Evolutionary conservation across 2,888 invertebrate species (phyloP), one percentile per base, ranked within the genome.

Genomic region (Acrobeloides nanus): DNA sequence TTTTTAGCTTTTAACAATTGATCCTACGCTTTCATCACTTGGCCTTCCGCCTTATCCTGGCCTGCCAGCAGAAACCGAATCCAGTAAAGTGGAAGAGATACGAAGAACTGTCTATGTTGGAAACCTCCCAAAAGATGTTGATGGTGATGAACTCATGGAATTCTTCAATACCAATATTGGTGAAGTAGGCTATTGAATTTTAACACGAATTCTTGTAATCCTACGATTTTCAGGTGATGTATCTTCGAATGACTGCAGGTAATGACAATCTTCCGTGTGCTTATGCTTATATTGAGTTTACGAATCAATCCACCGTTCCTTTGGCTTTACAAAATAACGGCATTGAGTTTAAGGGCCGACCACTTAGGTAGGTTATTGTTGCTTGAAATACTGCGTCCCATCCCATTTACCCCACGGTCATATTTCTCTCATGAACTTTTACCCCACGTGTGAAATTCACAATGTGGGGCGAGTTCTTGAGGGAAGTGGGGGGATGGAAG

Each of bases 31-130:
- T 55, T 82, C 83, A 21, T 74, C 75, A 8, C 69, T 74, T 7
- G 86, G 86, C 33, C 76, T 97, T 44, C 87, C 92, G 0, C 81
- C 84, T 3, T 97, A 97, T 76, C 97, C 97, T 5, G 84, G 86
- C 0, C 74, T 92, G 45, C 88, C 90, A 6, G 85, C 87, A 0
- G 83, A 84, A 67, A 51, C 69, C 68, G 58, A 76, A 73, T 43
- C 73, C 59, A 23, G 70, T 53, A 86, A 87, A 75, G 86, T 70
- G 4, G 72, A 99, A 76, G 95, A 97, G 78, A 89, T 93, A 23
- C 81, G 97, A 23, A 81, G 97, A 55, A 99, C 97, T 0, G 80
- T 93, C 7, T 80, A 90, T 46, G 82, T 90, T 2, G 82, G 85
- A 42, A 88, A 90, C 73, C 81, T 89, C 25, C 65, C 68, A 18